These are phyloP conservation scores for Psilanteris sp. DNA, from an alignment of 1,140 invertebrate genomes.

Conservation along the genomic window DNA sequence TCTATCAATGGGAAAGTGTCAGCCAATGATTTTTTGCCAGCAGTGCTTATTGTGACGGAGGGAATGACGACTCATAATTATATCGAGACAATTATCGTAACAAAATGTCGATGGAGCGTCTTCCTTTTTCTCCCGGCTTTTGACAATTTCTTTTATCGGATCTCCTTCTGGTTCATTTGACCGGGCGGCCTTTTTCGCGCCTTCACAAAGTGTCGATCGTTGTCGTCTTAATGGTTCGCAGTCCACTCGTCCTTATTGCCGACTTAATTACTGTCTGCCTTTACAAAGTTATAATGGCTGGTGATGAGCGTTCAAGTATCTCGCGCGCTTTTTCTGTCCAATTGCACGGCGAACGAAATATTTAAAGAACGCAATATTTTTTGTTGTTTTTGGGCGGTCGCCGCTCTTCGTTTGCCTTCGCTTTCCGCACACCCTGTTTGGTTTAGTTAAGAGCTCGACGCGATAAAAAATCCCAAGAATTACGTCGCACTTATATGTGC, in stretches of 20 bases:
- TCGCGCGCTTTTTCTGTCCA: slow-evolving; percentile 22
- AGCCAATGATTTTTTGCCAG: no score
- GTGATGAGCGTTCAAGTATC: slow-evolving; percentile 67
- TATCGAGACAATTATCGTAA: slow-evolving; percentile 73
- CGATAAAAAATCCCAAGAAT: slow-evolving; percentile 45
- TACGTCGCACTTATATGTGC: slow-evolving; percentile 25
- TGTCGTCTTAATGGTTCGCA: slow-evolving; percentile 76
- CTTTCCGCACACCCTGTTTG: slow-evolving; percentile 25
- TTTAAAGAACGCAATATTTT: slow-evolving; percentile 63
- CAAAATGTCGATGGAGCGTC: slow-evolving; percentile 61
- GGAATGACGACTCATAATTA: slow-evolving; percentile 70
- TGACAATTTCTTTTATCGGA: slow-evolving; percentile 79
- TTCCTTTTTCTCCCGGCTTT: slow-evolving; percentile 62
- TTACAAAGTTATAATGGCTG: slow-evolving; percentile 79
- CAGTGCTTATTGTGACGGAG: no score
- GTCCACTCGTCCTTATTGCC: slow-evolving; percentile 79
- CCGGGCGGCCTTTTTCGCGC: slow-evolving; percentile 74
- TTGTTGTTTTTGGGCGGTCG: slow-evolving; percentile 25
- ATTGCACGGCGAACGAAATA: slow-evolving; percentile 45
- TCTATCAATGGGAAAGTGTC: no score
- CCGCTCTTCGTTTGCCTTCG: slow-evolving; percentile 23
- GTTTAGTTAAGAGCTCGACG: slow-evolving; percentile 34
- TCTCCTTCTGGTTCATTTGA: slow-evolving; percentile 78
- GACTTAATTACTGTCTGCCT: slow-evolving; percentile 80
- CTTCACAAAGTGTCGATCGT: slow-evolving; percentile 79